Evolutionary conservation across 2,113 vertebrate genomes (phyloP).

Genomic region (Scopus umbretta): DNA sequence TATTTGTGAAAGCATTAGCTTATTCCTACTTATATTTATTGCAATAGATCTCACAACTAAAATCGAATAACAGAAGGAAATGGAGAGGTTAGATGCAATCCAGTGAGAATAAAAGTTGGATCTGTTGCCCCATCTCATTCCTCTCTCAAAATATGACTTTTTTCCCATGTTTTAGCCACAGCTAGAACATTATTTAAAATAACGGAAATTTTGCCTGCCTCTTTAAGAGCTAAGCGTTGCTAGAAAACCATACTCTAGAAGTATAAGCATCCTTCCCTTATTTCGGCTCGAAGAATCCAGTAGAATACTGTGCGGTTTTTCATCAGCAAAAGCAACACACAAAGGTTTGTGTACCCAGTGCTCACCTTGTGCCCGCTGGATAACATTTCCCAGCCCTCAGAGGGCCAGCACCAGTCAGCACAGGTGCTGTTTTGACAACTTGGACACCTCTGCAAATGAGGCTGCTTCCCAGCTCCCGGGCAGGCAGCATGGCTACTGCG

Average conservation of each 20-base stretch:
- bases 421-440: constrained; percentile 63
- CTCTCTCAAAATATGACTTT: neutral
- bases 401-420: constrained; percentile 52
- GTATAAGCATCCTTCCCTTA: neutral
- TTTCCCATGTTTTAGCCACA: neutral
- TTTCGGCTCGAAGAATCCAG: neutral
- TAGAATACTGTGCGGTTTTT: neutral
- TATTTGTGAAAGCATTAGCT: neutral
- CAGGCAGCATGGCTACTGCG: neutral
- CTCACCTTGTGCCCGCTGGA: neutral
- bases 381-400: constrained; percentile 2
- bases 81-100: neutral
- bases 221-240: neutral
- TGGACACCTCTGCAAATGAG: constrained; percentile 56
- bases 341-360: neutral
- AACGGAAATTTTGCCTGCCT: neutral
- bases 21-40: neutral
- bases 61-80: neutral
- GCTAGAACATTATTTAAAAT: neutral
- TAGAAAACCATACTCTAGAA: neutral
- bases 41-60: neutral
- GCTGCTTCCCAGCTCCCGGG: constrained; percentile 14
- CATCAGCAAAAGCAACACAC: neutral
- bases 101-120: neutral
- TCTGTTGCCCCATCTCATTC: neutral